Percentiles rank a stretch among this genome's conserved stretches.
Evolutionary conservation across 1,140 invertebrate genomes (phyloP).

Genomic region (Eriosoma lanigerum): DNA sequence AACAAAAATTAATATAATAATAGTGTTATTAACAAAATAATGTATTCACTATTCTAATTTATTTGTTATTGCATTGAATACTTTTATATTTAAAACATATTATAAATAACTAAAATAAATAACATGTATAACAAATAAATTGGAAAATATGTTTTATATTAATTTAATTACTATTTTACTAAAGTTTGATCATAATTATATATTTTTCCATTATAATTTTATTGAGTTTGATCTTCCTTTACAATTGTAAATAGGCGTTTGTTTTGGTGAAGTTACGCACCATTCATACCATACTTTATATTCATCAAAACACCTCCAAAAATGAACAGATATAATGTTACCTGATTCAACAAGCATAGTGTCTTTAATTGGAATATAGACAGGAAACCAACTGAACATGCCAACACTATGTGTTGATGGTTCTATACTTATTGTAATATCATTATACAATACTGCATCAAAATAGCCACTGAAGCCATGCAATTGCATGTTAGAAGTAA

Average conservation of each 20-base stretch:
- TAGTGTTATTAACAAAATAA: too few species aligned
- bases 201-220: neutral
- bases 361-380: conserved; percentile 86
- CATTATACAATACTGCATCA: conserved; percentile 80
- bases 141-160: too few species aligned
- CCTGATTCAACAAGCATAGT: conserved; percentile 72
- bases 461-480: conserved; percentile 97
- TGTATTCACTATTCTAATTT: too few species aligned
- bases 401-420: conserved; percentile 82
- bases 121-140: too few species aligned
- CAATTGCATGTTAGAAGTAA: conserved; percentile 73
- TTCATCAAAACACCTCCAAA: conserved; percentile 78
- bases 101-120: too few species aligned
- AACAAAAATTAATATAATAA: too few species aligned
- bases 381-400: conserved; percentile 98
- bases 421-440: conserved; percentile 85
- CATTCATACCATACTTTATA: conserved; percentile 97
- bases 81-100: too few species aligned
- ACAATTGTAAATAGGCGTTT: conserved; percentile 74
- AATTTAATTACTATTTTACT: too few species aligned
- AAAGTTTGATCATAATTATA: neutral
- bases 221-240: conserved; percentile 62
- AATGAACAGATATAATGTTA: conserved; percentile 75
- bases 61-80: too few species aligned
- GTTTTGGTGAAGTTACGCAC: conserved; percentile 72